Evolutionary conservation across 2,113 vertebrate species (phyloP).

Genomic region (Jacana jacana): DNA sequence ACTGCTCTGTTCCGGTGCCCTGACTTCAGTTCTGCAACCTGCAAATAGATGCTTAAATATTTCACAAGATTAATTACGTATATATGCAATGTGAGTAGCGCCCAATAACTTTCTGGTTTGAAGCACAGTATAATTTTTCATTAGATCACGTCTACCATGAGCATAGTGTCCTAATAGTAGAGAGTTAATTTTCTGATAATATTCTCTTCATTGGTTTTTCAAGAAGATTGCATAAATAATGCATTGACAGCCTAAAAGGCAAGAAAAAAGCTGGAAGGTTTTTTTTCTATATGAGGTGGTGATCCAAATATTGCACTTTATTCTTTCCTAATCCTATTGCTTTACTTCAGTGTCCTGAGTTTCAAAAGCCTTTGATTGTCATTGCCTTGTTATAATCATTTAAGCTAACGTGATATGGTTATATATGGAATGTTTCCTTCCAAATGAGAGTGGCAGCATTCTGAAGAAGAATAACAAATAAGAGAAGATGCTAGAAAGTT

Average conservation of each 20-base stretch:
- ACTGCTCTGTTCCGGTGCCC: background rate
- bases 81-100: background rate
- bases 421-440: background rate
- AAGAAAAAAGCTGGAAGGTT: background rate
- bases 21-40: background rate
- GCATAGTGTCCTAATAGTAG: background rate
- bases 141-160: background rate
- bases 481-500: background rate
- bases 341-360: background rate
- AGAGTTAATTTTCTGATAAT: background rate
- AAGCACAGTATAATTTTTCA: background rate
- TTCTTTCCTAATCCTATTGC: background rate
- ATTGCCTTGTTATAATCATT: background rate
- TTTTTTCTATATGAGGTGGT: background rate
- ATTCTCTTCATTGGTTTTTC: background rate
- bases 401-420: background rate
- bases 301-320: background rate
- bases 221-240: background rate
- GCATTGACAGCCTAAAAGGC: background rate
- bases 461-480: background rate
- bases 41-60: background rate
- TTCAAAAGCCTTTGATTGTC: background rate
- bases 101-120: background rate
- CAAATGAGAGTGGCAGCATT: background rate
- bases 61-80: background rate